A percentile compares a stretch with the other conserved stretches of the same genome.
phyloP scores from a whole-genome alignment of 92 coral and sea anemone genomes.

The Epizoanthus fatuus region DNA sequence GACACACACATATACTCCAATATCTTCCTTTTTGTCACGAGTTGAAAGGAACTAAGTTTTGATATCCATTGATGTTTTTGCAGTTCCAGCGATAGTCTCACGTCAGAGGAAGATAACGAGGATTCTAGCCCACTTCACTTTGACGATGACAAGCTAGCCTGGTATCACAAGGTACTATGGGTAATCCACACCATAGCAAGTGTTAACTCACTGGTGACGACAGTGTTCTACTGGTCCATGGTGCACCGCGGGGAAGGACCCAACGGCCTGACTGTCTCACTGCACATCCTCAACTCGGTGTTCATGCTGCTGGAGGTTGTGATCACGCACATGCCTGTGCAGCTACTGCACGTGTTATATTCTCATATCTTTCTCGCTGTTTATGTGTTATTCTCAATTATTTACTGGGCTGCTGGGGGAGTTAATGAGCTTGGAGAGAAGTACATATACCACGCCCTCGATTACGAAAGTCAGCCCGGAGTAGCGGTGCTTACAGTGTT shows the following conservation, averaged over 20 bases:
- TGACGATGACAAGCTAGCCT: slow-evolving; percentile 59
- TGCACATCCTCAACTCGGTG: slow-evolving; percentile 76
- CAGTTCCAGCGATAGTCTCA: slow-evolving; percentile 33
- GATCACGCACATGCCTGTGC: slow-evolving; percentile 85
- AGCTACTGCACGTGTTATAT: slow-evolving; percentile 83
- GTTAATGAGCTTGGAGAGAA: slow-evolving; percentile 51
- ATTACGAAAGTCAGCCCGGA: slow-evolving; percentile 72
- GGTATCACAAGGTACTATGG: slow-evolving; percentile 83
- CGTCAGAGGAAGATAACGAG: slow-evolving; percentile 16
- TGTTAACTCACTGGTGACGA: slow-evolving; percentile 76
- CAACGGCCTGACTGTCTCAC: slow-evolving; percentile 68
- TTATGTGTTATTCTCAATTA: slow-evolving; percentile 87
- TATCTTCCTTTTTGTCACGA: not conserved
- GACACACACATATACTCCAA: too few relatives aligned
- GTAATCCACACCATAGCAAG: slow-evolving; percentile 83
- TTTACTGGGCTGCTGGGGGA: slow-evolving; percentile 96
- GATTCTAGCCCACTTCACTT: slow-evolving; percentile 19
- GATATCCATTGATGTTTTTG: not conserved
- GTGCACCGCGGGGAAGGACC: slow-evolving; percentile 53
- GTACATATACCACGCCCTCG: slow-evolving; percentile 80
- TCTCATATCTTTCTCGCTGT: slow-evolving; percentile 76
- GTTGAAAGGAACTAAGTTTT: not conserved
- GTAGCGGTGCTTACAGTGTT: slow-evolving; percentile 75
- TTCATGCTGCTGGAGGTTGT: slow-evolving; percentile 84
- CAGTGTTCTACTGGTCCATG: slow-evolving; percentile 81